Percentiles rank a stretch among this genome's conserved stretches.
Conservation (phyloP, 2,797 vertebrate species). For the Alcedo quadribrachys region DNA sequence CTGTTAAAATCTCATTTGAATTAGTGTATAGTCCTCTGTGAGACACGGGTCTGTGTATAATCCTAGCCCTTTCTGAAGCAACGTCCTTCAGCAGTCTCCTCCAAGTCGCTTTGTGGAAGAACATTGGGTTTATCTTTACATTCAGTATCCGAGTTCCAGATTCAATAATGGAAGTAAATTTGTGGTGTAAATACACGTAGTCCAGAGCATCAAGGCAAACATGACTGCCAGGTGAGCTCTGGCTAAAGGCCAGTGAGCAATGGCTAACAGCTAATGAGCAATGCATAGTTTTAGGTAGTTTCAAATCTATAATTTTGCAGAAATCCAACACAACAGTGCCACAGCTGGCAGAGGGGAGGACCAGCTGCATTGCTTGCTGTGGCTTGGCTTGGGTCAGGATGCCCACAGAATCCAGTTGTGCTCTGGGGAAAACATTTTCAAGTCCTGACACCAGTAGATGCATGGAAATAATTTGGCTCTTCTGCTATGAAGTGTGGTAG, state of each 20-base stretch:
- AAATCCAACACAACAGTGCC: neutral
- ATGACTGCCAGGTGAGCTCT: neutral
- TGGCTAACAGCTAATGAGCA: too few relatives aligned
- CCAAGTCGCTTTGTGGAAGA: neutral
- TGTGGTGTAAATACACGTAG: neutral
- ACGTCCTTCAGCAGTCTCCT: slow-evolving; percentile 2
- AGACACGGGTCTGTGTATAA: neutral
- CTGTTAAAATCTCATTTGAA: slow-evolving; percentile 53
- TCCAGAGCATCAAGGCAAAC: neutral
- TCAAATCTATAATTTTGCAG: neutral
- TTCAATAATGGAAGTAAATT: neutral
- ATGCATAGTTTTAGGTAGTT: neutral
- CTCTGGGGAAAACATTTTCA: neutral
- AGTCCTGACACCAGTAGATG: neutral
- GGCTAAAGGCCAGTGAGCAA: neutral
- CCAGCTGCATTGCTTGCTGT: neutral
- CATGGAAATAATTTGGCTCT: neutral
- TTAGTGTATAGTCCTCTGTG: slow-evolving; percentile 6
- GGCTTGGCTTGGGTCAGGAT: neutral
- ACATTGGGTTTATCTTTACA: neutral
- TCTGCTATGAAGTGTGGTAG: neutral
- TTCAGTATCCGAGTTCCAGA: neutral
- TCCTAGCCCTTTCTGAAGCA: neutral
- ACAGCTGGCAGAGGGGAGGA: neutral
- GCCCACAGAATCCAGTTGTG: neutral